Percentiles rank a stretch among this genome's conserved stretches.
phyloP scores from a whole-genome alignment of 2,113 vertebrate genomes.

The Entelurus aequoreus region DNA sequence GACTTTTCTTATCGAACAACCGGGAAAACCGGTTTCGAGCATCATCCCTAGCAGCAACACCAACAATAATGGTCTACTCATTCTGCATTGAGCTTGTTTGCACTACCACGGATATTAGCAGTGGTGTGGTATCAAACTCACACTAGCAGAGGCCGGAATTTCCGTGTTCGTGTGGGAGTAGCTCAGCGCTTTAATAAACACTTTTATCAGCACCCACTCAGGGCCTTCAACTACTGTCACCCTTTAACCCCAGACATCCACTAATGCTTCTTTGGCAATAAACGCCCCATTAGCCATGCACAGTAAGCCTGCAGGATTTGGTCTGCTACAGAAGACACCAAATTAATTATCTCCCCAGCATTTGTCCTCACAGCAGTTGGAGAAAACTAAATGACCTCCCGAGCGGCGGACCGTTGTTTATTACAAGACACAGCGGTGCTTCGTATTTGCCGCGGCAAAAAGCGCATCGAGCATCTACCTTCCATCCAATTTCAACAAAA shows the following conservation, averaged over 20 bases:
- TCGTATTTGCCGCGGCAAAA: slow-evolving; percentile 33
- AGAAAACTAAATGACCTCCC: slow-evolving; percentile 72
- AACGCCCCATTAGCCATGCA: slow-evolving; percentile 47
- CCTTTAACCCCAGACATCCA: slow-evolving; percentile 34
- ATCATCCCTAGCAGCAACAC: accelerated
- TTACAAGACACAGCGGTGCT: slow-evolving; percentile 55
- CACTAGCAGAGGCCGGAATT: slow-evolving; percentile 14
- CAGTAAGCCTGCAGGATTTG: slow-evolving; percentile 47
- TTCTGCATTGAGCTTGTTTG: neutral
- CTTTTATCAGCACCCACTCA: slow-evolving; percentile 44
- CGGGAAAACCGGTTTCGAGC: too few species aligned
- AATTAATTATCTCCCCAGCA: slow-evolving; percentile 68
- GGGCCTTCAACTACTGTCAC: slow-evolving; percentile 26
- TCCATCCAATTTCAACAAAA: slow-evolving; percentile 40
- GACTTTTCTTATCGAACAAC: too few species aligned
- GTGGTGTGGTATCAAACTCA: slow-evolving; percentile 4
- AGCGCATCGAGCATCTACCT: slow-evolving; percentile 32
- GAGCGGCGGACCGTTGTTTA: slow-evolving; percentile 60
- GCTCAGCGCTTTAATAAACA: slow-evolving; percentile 41
- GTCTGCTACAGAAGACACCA: slow-evolving; percentile 54
- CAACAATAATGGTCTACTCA: too few species aligned
- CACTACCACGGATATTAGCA: neutral
- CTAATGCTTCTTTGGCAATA: slow-evolving; percentile 44
- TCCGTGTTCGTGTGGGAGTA: slow-evolving; percentile 36
- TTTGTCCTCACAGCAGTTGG: slow-evolving; percentile 56